A percentile compares a stretch with the other conserved stretches of the same genome.
Evolutionary conservation across 1,140 invertebrate species (phyloP).

Genomic region (Campoletis sonorensis): DNA sequence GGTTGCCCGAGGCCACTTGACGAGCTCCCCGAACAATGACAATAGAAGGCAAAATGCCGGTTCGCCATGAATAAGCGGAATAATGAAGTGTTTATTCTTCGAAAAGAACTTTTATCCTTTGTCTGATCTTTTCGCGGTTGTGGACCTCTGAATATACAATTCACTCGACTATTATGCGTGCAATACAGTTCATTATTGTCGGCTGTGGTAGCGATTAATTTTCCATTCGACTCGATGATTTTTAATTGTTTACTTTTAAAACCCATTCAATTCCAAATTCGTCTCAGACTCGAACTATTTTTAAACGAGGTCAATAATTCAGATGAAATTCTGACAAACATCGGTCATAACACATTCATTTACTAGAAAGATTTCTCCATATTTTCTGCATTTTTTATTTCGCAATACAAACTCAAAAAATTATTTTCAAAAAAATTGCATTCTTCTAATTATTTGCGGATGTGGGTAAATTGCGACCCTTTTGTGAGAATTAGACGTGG

Average conservation of each 20-base stretch:
- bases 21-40: conserved; percentile 16
- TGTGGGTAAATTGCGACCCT: too few species aligned
- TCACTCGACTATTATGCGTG: conserved; percentile 1
- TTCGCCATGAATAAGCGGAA: conserved; percentile 26
- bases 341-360: too few species aligned
- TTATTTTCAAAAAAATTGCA: too few species aligned
- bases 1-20: conserved; percentile 18
- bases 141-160: conserved; percentile 11
- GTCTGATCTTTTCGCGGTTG: conserved; percentile 24
- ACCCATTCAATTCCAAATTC: conserved; percentile 53
- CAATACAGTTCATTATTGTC: not conserved
- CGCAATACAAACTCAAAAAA: too few species aligned
- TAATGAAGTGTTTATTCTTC: conserved; percentile 27
- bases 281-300: too few species aligned
- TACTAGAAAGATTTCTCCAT: too few species aligned
- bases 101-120: conserved; percentile 20
- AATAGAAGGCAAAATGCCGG: conserved; percentile 20
- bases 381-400: too few species aligned
- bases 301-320: too few species aligned
- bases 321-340: too few species aligned
- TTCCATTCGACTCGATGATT: not conserved
- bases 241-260: conserved; percentile 44
- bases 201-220: not conserved
- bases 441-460: too few species aligned
- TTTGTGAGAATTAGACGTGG: too few species aligned